Evolutionary conservation across 1,140 invertebrate species (phyloP).

Genomic region (Cydia amplana): DNA sequence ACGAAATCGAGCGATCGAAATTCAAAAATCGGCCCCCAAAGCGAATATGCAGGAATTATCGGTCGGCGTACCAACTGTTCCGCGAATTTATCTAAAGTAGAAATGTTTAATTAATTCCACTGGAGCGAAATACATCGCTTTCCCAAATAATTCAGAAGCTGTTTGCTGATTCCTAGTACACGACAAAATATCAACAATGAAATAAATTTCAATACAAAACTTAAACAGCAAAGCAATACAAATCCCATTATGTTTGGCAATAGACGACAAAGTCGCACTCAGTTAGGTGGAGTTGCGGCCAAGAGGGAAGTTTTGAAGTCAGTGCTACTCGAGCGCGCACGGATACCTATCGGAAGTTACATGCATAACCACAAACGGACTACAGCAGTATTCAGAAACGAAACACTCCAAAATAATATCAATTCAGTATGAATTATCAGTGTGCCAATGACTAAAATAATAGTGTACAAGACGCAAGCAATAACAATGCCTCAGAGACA

Average conservation of each 20-base stretch:
- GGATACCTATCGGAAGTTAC: slow-evolving; percentile 15
- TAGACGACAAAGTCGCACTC: slow-evolving; percentile 19
- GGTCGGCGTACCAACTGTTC: not conserved
- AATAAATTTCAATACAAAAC: slow-evolving; percentile 21
- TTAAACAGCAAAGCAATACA: slow-evolving; percentile 24
- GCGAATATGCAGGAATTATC: not conserved
- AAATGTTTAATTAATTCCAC: slow-evolving; percentile 13
- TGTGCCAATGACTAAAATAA: not conserved
- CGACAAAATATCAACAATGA: slow-evolving; percentile 24
- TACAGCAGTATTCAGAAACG: not conserved
- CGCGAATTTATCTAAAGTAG: slow-evolving; percentile 9
- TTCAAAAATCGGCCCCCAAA: no score
- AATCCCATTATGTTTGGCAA: slow-evolving; percentile 13
- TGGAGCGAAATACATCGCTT: not conserved
- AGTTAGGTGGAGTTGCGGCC: slow-evolving; percentile 13
- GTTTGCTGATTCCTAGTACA: not conserved
- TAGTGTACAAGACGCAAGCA: no score
- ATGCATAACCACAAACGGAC: not conserved
- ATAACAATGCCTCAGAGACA: no score
- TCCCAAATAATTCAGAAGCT: not conserved
- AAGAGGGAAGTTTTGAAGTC: slow-evolving; percentile 25
- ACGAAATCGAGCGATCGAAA: no score
- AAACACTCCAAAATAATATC: not conserved
- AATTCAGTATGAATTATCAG: not conserved
- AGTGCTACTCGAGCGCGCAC: slow-evolving; percentile 7